Evolutionary conservation across 2,888 invertebrate genomes (phyloP).

Genomic region (Artemia sp.): DNA sequence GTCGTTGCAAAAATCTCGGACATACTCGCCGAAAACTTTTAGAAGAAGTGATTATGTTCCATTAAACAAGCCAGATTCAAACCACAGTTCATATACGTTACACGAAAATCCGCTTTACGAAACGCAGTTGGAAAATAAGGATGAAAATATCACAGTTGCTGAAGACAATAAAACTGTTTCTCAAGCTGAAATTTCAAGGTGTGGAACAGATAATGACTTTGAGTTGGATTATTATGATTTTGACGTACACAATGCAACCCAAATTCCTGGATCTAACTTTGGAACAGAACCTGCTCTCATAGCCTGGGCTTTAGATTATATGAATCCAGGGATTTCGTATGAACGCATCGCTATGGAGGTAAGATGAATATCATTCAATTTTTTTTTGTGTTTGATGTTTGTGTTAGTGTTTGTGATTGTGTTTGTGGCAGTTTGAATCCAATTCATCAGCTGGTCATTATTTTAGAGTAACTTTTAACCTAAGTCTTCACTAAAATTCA

Average conservation of each 20-base stretch:
- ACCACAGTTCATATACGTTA: background rate
- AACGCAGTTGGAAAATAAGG: background rate
- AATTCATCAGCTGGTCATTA: too few relatives aligned
- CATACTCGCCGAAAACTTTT: background rate
- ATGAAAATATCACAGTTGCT: background rate
- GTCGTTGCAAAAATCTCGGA: background rate
- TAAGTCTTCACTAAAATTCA: too few relatives aligned
- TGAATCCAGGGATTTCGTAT: background rate
- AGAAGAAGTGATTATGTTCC: background rate
- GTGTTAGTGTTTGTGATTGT: too few relatives aligned
- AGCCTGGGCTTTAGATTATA: background rate
- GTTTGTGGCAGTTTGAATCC: too few relatives aligned
- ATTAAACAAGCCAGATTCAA: background rate
- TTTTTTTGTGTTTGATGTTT: too few relatives aligned
- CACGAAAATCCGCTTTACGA: conserved; percentile 9
- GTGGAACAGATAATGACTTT: conserved; percentile 10
- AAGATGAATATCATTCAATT: background rate
- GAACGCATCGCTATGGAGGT: background rate
- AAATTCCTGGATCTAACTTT: background rate
- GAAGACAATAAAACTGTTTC: background rate
- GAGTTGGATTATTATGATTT: conserved; percentile 10
- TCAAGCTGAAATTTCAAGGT: background rate
- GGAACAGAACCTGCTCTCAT: conserved; percentile 14
- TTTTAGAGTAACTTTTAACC: too few relatives aligned
- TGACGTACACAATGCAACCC: conserved; percentile 1